Conservation (phyloP, 1,140 invertebrate species). For the Homalodisca vitripennis region DNA sequence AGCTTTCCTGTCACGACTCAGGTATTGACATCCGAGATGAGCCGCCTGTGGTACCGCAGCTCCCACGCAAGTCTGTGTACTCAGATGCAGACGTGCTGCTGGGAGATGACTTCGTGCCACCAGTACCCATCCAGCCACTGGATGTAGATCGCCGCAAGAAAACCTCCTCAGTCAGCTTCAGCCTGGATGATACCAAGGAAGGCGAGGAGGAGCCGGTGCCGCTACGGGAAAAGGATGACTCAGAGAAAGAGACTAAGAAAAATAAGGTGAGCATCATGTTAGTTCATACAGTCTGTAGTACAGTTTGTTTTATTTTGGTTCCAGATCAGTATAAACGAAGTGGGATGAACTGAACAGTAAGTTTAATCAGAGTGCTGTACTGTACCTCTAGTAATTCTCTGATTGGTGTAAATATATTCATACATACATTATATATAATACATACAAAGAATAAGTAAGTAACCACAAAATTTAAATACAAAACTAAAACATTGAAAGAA, state of each 20-base stretch:
- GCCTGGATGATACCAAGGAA: slow-evolving; percentile 53
- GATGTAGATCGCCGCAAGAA: slow-evolving; percentile 58
- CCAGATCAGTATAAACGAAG: no score
- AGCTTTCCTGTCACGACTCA: slow-evolving; percentile 83
- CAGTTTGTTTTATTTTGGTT: no score
- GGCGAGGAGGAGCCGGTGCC: slow-evolving; percentile 46
- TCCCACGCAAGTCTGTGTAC: slow-evolving; percentile 55
- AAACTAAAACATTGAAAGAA: no score
- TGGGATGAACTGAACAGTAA: no score
- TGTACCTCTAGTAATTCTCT: no score
- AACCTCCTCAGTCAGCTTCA: slow-evolving; percentile 71
- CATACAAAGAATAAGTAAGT: no score
- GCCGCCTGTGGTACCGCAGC: slow-evolving; percentile 47
- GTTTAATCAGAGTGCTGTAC: no score
- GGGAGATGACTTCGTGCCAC: slow-evolving; percentile 70
- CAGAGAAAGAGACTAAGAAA: slow-evolving; percentile 54
- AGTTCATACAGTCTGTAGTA: no score
- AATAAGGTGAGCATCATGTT: slow-evolving; percentile 49
- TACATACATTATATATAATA: no score
- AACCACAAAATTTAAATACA: no score
- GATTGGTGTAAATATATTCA: no score
- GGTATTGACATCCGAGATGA: slow-evolving; percentile 82
- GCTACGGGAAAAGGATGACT: slow-evolving; percentile 47
- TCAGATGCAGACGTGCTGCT: slow-evolving; percentile 83
- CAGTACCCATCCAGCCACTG: slow-evolving; percentile 60